Percentiles rank a stretch among this genome's conserved stretches.
Conservation (phyloP, 2,113 vertebrate genomes). For the Grallaria varia region DNA sequence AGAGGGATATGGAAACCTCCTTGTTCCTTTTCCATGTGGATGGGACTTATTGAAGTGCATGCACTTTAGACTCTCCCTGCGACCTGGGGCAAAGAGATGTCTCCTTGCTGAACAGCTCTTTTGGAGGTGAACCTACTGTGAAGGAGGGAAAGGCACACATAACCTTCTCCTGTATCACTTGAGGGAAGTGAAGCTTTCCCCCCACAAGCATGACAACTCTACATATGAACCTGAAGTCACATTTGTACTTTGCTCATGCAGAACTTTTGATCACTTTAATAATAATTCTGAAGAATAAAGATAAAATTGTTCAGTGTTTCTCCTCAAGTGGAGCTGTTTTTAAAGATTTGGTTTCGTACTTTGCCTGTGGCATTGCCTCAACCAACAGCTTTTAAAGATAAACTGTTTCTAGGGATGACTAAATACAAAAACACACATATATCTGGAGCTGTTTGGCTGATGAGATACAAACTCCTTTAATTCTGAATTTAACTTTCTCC, state of each 20-base stretch:
- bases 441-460: not conserved
- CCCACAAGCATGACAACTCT: not conserved
- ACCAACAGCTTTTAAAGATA: not conserved
- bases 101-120: not conserved
- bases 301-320: not conserved
- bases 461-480: not conserved
- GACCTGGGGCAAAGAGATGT: not conserved
- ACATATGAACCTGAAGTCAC: not conserved
- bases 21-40: not conserved
- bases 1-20: not conserved
- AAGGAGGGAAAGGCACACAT: not conserved
- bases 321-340: not conserved
- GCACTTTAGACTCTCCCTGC: not conserved
- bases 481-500: not conserved
- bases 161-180: not conserved
- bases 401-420: not conserved
- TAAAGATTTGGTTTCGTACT: not conserved
- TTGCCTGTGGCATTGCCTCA: not conserved
- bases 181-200: not conserved
- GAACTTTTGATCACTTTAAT: not conserved
- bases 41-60: rapidly evolving
- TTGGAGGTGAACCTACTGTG: not conserved
- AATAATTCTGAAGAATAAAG: not conserved
- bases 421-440: not conserved
- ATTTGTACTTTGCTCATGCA: not conserved